phyloP scores from a whole-genome alignment of 2,888 invertebrate species.

The Panopea generosa region DNA sequence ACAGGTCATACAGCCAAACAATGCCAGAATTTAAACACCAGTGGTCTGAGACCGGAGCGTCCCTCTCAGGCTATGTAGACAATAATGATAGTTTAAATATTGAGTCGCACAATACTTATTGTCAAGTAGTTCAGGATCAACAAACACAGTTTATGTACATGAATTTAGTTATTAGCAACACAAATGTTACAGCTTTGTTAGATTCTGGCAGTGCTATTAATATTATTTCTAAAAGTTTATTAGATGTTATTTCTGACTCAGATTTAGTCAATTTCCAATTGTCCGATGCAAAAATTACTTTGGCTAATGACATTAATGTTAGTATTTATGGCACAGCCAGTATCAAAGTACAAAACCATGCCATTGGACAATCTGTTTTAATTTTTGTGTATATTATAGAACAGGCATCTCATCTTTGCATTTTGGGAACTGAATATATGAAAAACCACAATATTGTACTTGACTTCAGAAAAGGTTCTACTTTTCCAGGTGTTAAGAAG shows the following conservation, averaged over 20 bases:
- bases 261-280: not conserved
- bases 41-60: constrained; percentile 27
- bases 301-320: constrained; percentile 13
- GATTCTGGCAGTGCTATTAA: constrained; percentile 22
- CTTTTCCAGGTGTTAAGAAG: constrained; percentile 12
- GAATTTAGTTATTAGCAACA: constrained; percentile 6
- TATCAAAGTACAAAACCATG: too few relatives aligned
- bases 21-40: constrained; percentile 29
- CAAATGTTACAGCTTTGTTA: constrained; percentile 7
- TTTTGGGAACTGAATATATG: constrained; percentile 26
- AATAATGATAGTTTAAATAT: constrained; percentile 5
- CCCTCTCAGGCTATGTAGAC: constrained; percentile 21
- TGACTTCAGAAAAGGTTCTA: constrained; percentile 17
- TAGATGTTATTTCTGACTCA: not conserved
- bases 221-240: constrained; percentile 12
- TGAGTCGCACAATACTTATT: not conserved
- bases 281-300: not conserved
- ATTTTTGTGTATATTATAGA: constrained; percentile 24
- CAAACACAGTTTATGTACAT: constrained; percentile 29
- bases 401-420: constrained; percentile 28
- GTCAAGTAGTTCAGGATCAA: too few relatives aligned
- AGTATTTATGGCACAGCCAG: constrained; percentile 19
- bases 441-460: constrained; percentile 1
- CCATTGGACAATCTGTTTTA: too few relatives aligned
- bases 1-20: constrained; percentile 9